A percentile compares a stretch with the other conserved stretches of the same genome.
Evolutionary conservation across 2,888 invertebrate genomes (phyloP).

Genomic region (Himalopsyche tibetana): DNA sequence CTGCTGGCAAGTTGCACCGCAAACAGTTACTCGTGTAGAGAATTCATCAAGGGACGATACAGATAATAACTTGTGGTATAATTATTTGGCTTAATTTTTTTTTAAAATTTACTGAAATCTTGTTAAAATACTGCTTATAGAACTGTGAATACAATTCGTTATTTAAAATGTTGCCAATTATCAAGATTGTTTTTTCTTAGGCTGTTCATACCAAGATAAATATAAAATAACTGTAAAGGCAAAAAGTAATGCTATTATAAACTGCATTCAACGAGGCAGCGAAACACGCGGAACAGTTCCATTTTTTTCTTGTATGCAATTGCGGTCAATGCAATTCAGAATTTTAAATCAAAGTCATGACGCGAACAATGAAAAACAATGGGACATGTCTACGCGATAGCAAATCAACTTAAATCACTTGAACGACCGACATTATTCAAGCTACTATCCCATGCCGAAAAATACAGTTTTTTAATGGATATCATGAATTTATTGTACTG

Average conservation of each 20-base stretch:
- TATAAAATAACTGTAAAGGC: not conserved
- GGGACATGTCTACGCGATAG: constrained; percentile 38
- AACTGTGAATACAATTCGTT: no score
- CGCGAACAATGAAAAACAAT: constrained; percentile 49
- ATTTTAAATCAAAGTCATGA: constrained; percentile 41
- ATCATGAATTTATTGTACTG: no score
- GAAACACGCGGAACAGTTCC: constrained; percentile 46
- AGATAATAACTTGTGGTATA: no score
- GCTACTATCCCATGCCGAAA: not conserved
- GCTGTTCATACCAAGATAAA: not conserved
- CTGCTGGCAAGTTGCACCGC: no score
- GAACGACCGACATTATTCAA: not conserved
- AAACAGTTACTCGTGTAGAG: no score
- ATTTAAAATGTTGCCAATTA: no score
- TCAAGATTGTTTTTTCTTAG: no score
- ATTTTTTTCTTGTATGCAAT: constrained; percentile 52
- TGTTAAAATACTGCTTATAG: no score
- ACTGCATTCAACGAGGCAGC: constrained; percentile 9
- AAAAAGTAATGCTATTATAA: not conserved
- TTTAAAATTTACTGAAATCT: no score
- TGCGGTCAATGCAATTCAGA: constrained; percentile 51
- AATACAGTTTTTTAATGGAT: constrained; percentile 13
- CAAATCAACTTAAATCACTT: constrained; percentile 27
- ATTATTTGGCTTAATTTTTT: no score
- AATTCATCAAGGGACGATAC: no score